Evolutionary conservation across 2,113 vertebrate genomes (phyloP), one percentile per base, ranked within the genome.

Genomic region (Antennarius striatus): DNA sequence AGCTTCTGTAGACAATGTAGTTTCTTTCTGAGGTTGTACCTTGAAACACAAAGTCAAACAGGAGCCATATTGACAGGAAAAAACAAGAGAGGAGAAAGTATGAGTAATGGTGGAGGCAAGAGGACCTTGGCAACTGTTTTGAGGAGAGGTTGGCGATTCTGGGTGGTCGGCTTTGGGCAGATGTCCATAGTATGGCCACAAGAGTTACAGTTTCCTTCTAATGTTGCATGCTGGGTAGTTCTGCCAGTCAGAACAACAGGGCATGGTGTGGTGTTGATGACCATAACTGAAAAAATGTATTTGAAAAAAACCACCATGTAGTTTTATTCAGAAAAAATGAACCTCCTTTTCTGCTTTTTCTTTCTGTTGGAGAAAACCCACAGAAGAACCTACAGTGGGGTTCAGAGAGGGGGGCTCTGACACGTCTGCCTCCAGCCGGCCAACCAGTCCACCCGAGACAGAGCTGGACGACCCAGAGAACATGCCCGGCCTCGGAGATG

Each of bases 391-490:
- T 61, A 71, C 70, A 17, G 47, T 28, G 9, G 67, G 17, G 3
- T 65, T 63, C 68, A 75, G 56, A 4, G 32, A 71, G 43, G 85
- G 68, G 48, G 63, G n/a, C 47, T 16, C 57, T 0, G 77, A 80
- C n/a, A 8, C 32, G 4, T 70, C 71, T 39, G 47, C 86, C 42
- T 77, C 61, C 40, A 68, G 57, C 54, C 85, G 77, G 84, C 10
- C 42, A 9, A 82, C 79, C 43, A 56, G 63, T 53, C 29, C 61
- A 28, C 10, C 73, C 14, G 83, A 82, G 14, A 40, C 50, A 50
- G 84, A 93, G 0, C 92, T 94, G 0, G 95, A 94, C 47, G 85
- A 83, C 4, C 66, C 50, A 3, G 80, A 82, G 10, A 36, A 63
- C 45, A 2, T 72, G 17, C 74, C 79, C 1, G 84, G 83, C 39